Percentiles rank a stretch among this genome's conserved stretches.
These are phyloP conservation scores for Galagoides demidoff DNA, from an alignment of 2,797 vertebrate species.

Conservation along the genomic window DNA sequence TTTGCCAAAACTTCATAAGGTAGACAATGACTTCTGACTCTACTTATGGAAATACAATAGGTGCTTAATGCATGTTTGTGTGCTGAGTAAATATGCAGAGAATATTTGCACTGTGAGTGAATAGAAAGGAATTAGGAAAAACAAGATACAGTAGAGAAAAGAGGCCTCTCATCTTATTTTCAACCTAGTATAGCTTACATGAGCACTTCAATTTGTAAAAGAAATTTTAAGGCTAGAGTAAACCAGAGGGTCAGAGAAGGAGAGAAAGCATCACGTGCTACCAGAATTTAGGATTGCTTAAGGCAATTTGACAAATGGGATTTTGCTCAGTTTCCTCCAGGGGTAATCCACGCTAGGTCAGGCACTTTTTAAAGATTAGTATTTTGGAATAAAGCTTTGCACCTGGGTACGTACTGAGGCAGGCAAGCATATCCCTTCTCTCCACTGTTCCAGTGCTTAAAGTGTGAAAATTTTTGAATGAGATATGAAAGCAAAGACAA, in stretches of 20 bases:
- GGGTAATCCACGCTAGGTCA: slow-evolving; percentile 57
- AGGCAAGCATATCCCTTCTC: slow-evolving; percentile 56
- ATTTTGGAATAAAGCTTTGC: slow-evolving; percentile 72
- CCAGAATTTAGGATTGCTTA: slow-evolving; percentile 38
- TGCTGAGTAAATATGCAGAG: background rate
- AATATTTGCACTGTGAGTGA: background rate
- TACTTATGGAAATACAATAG: background rate
- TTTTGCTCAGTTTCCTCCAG: slow-evolving; percentile 67
- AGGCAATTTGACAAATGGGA: slow-evolving; percentile 56
- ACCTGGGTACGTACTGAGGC: slow-evolving; percentile 35
- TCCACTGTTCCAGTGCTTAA: slow-evolving; percentile 52
- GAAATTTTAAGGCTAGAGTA: slow-evolving; percentile 52
- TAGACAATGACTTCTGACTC: background rate
- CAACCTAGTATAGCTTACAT: slow-evolving; percentile 27
- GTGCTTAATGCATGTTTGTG: background rate
- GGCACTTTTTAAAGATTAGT: slow-evolving; percentile 73
- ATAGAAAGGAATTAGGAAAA: slow-evolving; percentile 1
- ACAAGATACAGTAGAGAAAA: background rate
- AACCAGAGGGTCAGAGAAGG: slow-evolving; percentile 22
- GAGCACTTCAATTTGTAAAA: slow-evolving; percentile 23
- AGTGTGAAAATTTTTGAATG: slow-evolving; percentile 71
- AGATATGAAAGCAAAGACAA: slow-evolving; percentile 74
- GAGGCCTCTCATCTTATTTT: background rate
- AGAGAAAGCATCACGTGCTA: background rate
- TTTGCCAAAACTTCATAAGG: slow-evolving; percentile 15